A percentile compares a stretch with the other conserved stretches of the same genome.
phyloP scores from a whole-genome alignment of 2,113 vertebrate species.

The Zosterops pallidus region DNA sequence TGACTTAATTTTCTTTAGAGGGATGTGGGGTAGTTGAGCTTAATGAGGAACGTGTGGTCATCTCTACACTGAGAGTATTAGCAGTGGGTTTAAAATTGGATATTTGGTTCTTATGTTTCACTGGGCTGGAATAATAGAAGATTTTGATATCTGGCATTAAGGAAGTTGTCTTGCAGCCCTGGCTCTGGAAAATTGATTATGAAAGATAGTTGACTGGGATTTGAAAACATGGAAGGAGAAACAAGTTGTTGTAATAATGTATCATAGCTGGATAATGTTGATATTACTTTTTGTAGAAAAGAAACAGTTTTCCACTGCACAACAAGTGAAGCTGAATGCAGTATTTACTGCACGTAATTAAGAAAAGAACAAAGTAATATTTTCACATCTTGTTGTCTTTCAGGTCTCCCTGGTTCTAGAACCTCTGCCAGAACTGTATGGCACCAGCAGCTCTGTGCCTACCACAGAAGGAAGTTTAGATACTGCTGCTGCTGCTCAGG shows the following conservation, averaged over 20 bases:
- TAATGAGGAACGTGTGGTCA: not conserved
- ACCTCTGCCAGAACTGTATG: constrained; percentile 81
- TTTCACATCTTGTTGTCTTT: not conserved
- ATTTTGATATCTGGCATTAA: not conserved
- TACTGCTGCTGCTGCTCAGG: not conserved
- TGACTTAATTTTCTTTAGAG: not conserved
- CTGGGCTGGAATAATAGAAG: not conserved
- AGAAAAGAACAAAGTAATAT: rapidly evolving
- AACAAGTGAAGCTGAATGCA: not conserved
- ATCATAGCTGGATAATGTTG: not conserved
- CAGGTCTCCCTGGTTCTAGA: constrained; percentile 88
- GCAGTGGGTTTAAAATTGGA: not conserved
- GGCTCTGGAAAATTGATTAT: not conserved
- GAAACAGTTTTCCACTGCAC: not conserved
- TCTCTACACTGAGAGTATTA: not conserved
- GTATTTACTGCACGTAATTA: not conserved
- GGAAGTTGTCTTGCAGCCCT: not conserved
- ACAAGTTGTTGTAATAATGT: not conserved
- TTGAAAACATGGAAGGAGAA: not conserved
- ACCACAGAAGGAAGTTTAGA: constrained; percentile 63
- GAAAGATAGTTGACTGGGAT: not conserved
- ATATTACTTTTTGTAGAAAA: not conserved
- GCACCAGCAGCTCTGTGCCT: constrained; percentile 75
- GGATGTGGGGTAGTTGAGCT: not conserved
- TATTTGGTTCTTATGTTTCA: not conserved